phyloP scores from a whole-genome alignment of 2,888 invertebrate genomes.

The Drosophila testacea region DNA sequence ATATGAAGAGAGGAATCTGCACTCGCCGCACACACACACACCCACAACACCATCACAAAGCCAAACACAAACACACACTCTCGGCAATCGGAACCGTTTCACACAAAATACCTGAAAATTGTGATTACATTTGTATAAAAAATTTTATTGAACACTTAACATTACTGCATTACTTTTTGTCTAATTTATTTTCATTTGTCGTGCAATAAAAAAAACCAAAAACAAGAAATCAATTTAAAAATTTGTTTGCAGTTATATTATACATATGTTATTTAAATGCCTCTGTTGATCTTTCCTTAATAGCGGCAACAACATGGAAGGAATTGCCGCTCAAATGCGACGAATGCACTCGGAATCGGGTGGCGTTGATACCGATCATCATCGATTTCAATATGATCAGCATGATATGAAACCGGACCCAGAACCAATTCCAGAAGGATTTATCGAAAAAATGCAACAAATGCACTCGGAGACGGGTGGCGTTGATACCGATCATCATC shows the following conservation, averaged over 20 bases:
- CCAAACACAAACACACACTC: conserved; percentile 31
- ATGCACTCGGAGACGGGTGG: too few relatives aligned
- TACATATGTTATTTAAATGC: conserved; percentile 43
- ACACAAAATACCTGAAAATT: conserved; percentile 71
- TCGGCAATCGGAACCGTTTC: conserved; percentile 45
- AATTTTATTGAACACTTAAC: conserved; percentile 50
- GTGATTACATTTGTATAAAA: conserved; percentile 61
- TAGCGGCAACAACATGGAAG: conserved; percentile 62
- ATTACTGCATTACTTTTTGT: conserved; percentile 36
- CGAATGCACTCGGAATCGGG: conserved; percentile 39
- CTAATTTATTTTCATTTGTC: conserved; percentile 67
- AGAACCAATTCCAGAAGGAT: not conserved
- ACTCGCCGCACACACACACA: conserved; percentile 59
- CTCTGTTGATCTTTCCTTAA: conserved; percentile 40
- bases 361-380: conserved; percentile 23
- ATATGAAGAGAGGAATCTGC: conserved; percentile 44
- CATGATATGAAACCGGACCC: conserved; percentile 26
- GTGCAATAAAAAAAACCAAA: conserved; percentile 60
- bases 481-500: too few relatives aligned
- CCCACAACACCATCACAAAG: conserved; percentile 29
- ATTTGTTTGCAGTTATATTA: not conserved
- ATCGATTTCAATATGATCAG: conserved; percentile 1
- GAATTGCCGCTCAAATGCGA: conserved; percentile 59
- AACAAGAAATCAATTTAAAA: conserved; percentile 21
- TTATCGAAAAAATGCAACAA: too few relatives aligned